Evolutionary conservation across 1,140 invertebrate species (phyloP).

Genomic region (Zaprionus nigranus): DNA sequence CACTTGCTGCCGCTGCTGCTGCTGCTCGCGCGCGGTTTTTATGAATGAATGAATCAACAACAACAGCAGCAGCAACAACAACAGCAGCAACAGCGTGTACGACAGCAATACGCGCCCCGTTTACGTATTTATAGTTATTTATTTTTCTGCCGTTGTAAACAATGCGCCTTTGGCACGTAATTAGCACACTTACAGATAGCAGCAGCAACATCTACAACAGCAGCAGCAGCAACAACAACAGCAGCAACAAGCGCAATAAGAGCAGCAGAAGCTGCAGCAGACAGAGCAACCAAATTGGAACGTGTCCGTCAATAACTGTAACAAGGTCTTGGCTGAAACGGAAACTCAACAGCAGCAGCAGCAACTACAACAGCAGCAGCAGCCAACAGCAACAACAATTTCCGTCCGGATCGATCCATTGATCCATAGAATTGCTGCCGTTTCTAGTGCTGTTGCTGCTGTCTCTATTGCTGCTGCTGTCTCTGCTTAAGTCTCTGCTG

Average conservation of each 20-base stretch:
- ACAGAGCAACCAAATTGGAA: conserved; percentile 60
- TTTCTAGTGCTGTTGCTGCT: conserved; percentile 6
- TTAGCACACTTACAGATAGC: conserved; percentile 71
- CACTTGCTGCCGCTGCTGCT: conserved; percentile 38
- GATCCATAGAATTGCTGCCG: conserved; percentile 31
- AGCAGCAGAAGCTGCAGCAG: conserved; percentile 3
- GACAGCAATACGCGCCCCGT: conserved; percentile 41
- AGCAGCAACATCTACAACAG: conserved; percentile 22
- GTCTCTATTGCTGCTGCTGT: conserved; percentile 18
- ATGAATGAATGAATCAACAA: conserved; percentile 70
- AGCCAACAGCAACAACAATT: conserved; percentile 19
- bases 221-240: conserved; percentile 12
- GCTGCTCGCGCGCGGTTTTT: conserved; percentile 56
- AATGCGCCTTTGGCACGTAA: conserved; percentile 80
- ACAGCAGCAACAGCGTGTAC: conserved; percentile 11
- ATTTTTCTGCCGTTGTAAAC: conserved; percentile 73
- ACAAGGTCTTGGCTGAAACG: conserved; percentile 69
- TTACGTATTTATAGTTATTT: conserved; percentile 78
- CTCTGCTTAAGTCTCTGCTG: conserved; percentile 7
- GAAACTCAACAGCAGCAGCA: conserved; percentile 49
- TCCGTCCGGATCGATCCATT: conserved; percentile 9
- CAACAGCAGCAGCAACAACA: conserved; percentile 22
- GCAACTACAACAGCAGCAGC: conserved; percentile 16
- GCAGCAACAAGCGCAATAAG: not conserved
- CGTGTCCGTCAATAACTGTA: conserved; percentile 81